A percentile compares a stretch with the other conserved stretches of the same genome.
These are phyloP conservation scores for Otocyon megalotis DNA, from an alignment of 2,113 vertebrate genomes.

Conservation along the genomic window DNA sequence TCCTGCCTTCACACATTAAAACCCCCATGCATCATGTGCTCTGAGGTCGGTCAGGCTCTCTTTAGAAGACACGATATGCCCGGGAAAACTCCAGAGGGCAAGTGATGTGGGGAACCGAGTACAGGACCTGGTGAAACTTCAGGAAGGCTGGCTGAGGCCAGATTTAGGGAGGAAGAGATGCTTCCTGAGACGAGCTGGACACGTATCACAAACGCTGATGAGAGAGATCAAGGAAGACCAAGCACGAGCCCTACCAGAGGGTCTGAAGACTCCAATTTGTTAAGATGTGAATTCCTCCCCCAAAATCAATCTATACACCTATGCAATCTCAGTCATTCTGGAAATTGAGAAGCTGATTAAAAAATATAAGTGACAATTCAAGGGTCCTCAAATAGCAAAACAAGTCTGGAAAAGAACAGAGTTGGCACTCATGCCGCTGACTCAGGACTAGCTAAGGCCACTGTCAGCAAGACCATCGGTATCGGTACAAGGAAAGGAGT, in stretches of 20 bases:
- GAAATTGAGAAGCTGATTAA: not conserved
- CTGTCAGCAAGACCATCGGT: not conserved
- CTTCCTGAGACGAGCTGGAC: not conserved
- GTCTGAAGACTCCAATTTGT: not conserved
- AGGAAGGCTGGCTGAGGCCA: not conserved
- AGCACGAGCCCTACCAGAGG: not conserved
- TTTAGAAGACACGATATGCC: not conserved
- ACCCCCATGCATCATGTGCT: not conserved
- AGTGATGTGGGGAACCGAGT: not conserved
- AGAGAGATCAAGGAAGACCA: not conserved
- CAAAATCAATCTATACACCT: not conserved
- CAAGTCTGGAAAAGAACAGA: not conserved
- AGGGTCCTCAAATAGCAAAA: not conserved
- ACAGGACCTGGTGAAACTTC: not conserved
- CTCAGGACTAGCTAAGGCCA: not conserved
- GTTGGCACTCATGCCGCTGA: not conserved
- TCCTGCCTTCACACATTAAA: not conserved
- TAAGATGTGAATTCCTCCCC: not conserved
- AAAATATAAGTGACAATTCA: not conserved
- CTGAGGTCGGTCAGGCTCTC: not conserved
- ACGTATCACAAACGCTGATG: not conserved
- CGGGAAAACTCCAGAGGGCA: not conserved
- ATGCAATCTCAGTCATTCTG: not conserved
- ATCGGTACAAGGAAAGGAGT: not conserved
- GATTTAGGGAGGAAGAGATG: not conserved